These are phyloP conservation scores for Theropithecus gelada DNA, from an alignment of 2,113 vertebrate genomes.

Conservation along the genomic window DNA sequence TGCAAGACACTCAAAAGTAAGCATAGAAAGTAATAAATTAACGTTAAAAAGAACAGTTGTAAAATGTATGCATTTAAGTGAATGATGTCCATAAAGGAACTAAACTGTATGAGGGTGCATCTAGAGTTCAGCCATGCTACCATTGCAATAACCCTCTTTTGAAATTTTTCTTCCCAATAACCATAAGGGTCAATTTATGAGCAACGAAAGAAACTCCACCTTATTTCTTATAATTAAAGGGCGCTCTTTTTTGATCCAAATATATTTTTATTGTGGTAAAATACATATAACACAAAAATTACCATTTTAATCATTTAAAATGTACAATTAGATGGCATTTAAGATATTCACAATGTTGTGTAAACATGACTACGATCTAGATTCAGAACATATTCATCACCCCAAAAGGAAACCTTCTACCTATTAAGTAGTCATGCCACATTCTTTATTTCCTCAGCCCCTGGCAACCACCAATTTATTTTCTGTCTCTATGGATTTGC, in stretches of 20 bases:
- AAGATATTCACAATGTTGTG: neutral
- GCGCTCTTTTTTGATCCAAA: neutral
- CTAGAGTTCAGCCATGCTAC: neutral
- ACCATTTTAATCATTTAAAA: neutral
- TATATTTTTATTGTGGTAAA: neutral
- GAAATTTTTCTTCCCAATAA: neutral
- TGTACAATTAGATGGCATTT: neutral
- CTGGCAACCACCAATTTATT: neutral
- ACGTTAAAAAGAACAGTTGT: neutral
- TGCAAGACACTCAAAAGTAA: neutral
- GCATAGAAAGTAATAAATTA: neutral
- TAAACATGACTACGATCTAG: neutral
- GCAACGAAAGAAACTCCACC: neutral
- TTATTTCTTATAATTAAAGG: neutral
- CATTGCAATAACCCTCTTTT: neutral
- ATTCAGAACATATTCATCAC: neutral
- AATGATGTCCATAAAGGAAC: neutral
- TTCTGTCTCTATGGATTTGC: neutral
- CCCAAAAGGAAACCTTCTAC: neutral
- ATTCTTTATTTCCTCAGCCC: neutral
- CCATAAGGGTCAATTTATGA: neutral
- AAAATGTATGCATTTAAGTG: neutral
- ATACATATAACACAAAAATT: neutral
- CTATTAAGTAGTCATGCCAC: neutral
- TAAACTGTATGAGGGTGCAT: neutral